Conservation (phyloP, 2,888 invertebrate genomes). For the Orchestes rusci region DNA sequence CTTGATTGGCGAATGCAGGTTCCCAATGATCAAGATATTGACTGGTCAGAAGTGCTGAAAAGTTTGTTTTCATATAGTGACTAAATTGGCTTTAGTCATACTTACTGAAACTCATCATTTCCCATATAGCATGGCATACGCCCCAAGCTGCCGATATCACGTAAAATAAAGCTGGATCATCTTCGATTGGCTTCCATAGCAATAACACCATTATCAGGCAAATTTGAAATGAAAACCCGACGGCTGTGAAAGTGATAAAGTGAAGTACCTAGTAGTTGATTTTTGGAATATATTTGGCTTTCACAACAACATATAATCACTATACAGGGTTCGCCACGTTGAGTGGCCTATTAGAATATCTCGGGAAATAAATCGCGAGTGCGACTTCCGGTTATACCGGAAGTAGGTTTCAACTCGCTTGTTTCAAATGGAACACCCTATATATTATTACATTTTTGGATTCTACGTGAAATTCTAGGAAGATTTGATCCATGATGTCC, state of each 20-base stretch:
- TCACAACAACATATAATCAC: too few relatives aligned
- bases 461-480: too few relatives aligned
- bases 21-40: constrained; percentile 45
- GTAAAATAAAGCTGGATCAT: constrained; percentile 74
- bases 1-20: constrained; percentile 47
- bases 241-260: constrained; percentile 54
- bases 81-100: constrained; percentile 10
- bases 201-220: constrained; percentile 69
- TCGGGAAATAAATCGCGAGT: too few relatives aligned
- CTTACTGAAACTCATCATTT: constrained; percentile 56
- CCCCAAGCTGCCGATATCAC: constrained; percentile 83
- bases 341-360: too few relatives aligned
- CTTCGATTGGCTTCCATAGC: constrained; percentile 73
- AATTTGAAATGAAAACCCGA: constrained; percentile 74
- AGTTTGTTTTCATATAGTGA: not conserved
- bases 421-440: too few relatives aligned
- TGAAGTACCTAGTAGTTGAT: too few relatives aligned
- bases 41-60: constrained; percentile 42
- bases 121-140: constrained; percentile 81
- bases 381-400: too few relatives aligned
- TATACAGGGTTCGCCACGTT: too few relatives aligned
- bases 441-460: too few relatives aligned
- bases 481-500: too few relatives aligned
- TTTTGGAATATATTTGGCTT: not conserved
- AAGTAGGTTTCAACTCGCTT: too few relatives aligned